Percentiles rank a stretch among this genome's conserved stretches.
phyloP scores from a whole-genome alignment of 1,140 invertebrate species.

The Hypsibius dujardini region DNA sequence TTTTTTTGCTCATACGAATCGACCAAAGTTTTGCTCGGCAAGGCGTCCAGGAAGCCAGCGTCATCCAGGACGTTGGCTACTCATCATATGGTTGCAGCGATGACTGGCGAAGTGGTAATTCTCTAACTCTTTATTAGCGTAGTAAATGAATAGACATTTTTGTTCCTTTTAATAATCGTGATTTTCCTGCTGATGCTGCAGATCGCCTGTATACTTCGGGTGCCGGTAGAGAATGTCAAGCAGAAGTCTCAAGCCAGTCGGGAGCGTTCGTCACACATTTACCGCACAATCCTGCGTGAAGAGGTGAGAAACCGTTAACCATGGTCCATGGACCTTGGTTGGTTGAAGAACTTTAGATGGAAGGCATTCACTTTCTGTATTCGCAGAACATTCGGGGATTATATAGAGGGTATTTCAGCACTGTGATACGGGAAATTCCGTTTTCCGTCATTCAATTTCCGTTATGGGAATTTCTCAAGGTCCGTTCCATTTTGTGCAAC shows the following conservation, averaged over 20 bases:
- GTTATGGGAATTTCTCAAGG: constrained; percentile 76
- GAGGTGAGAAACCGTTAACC: not conserved
- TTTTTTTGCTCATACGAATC: constrained; percentile 84
- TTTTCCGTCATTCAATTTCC: constrained; percentile 91
- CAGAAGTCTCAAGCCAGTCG: constrained; percentile 61
- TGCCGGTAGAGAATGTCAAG: constrained; percentile 85
- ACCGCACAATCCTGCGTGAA: constrained; percentile 16
- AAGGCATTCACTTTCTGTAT: constrained; percentile 20
- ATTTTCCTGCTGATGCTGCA: constrained; percentile 30
- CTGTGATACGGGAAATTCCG: constrained; percentile 73
- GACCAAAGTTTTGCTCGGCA: constrained; percentile 43
- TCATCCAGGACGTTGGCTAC: constrained; percentile 41
- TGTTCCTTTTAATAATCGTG: constrained; percentile 17
- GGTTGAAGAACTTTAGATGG: not conserved
- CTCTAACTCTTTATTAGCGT: constrained; percentile 15
- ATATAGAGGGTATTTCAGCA: constrained; percentile 76
- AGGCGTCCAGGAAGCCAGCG: constrained; percentile 27
- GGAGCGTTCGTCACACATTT: constrained; percentile 39
- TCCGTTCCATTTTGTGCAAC: constrained; percentile 25
- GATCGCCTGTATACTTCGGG: constrained; percentile 67
- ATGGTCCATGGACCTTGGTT: too few relatives aligned
- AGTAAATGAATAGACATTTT: constrained; percentile 8
- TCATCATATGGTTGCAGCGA: constrained; percentile 63
- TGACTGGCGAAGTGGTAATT: constrained; percentile 59
- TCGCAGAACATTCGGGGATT: constrained; percentile 44